phyloP scores from a whole-genome alignment of 2,113 vertebrate species.

The Petrocephalus microphthalmus region DNA sequence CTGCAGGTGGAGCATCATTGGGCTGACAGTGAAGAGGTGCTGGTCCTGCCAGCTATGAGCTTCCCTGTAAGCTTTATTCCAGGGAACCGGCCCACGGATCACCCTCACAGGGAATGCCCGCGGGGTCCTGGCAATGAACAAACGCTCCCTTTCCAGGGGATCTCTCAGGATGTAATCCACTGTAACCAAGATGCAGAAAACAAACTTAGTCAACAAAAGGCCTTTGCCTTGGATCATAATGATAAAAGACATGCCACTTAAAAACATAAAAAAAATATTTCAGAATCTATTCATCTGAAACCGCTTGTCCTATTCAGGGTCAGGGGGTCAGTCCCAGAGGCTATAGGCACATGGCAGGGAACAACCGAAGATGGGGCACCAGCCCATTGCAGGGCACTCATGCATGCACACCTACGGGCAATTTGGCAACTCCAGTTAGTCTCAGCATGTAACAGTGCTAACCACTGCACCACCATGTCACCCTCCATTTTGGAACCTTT shows the following conservation, averaged over 20 bases:
- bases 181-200: slow-evolving; percentile 33
- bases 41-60: slow-evolving; percentile 62
- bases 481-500: too few species aligned
- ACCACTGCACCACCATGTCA: too few species aligned
- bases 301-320: too few species aligned
- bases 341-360: too few species aligned
- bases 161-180: slow-evolving; percentile 86
- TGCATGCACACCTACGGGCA: too few species aligned
- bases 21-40: slow-evolving; percentile 68
- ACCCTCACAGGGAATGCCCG: slow-evolving; percentile 63
- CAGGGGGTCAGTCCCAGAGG: too few species aligned
- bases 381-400: too few species aligned
- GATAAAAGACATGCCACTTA: neutral
- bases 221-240: neutral
- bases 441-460: too few species aligned
- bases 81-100: slow-evolving; percentile 76
- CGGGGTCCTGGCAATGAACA: slow-evolving; percentile 71
- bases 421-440: too few species aligned
- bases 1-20: slow-evolving; percentile 70
- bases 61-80: slow-evolving; percentile 58
- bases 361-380: too few species aligned
- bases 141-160: slow-evolving; percentile 65
- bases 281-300: too few species aligned
- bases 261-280: neutral
- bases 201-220: neutral